A percentile compares a stretch with the other conserved stretches of the same genome.
Evolutionary conservation across 2,113 vertebrate genomes (phyloP).

Genomic region (Abramis brama): DNA sequence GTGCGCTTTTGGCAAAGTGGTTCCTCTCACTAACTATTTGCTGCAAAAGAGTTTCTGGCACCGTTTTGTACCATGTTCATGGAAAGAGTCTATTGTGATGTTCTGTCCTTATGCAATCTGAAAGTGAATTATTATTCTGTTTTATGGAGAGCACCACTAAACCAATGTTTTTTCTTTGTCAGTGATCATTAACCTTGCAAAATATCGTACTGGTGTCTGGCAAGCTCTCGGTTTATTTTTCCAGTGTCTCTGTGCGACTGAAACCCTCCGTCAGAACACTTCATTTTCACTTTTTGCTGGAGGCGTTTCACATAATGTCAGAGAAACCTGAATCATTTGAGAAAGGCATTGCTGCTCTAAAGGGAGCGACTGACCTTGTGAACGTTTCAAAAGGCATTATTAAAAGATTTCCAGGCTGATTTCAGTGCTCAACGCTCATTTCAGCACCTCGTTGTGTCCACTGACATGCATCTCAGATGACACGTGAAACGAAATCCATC

Average conservation of each 20-base stretch:
- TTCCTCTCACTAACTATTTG: not conserved
- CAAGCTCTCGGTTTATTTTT: not conserved
- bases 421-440: not conserved
- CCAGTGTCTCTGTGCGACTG: not conserved
- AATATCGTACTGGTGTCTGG: not conserved
- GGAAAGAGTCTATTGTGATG: not conserved
- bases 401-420: not conserved
- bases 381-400: constrained; percentile 6
- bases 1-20: too few species aligned
- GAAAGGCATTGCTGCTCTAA: not conserved
- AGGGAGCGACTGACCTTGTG: not conserved
- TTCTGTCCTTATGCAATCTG: not conserved
- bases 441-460: not conserved
- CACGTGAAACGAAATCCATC: not conserved
- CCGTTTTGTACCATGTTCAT: not conserved
- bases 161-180: not conserved
- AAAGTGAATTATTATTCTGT: not conserved
- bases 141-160: not conserved
- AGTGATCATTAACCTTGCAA: not conserved
- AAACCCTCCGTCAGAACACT: not conserved
- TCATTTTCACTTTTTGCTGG: not conserved
- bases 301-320: constrained; percentile 1
- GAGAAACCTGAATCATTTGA: not conserved
- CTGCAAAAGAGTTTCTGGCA: not conserved
- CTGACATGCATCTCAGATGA: not conserved